Evolutionary conservation across 2,888 invertebrate genomes (phyloP).

Genomic region (Lapara coniferarum): DNA sequence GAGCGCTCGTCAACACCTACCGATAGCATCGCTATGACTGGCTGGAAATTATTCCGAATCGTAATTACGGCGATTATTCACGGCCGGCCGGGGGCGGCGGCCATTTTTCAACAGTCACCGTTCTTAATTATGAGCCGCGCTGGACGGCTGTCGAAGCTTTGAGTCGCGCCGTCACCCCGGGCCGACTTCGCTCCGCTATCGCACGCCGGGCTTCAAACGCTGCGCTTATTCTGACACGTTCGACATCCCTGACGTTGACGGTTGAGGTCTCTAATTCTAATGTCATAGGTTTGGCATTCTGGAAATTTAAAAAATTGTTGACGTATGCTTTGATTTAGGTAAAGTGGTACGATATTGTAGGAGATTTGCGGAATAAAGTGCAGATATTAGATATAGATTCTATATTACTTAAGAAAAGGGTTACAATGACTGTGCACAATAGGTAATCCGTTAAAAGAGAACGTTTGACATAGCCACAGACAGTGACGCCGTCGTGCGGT

Average conservation of each 20-base stretch:
- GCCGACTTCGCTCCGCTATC: slow-evolving; percentile 67
- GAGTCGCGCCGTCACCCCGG: slow-evolving; percentile 81
- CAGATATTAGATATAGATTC: too few relatives aligned
- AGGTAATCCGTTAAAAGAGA: too few relatives aligned
- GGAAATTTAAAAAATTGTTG: too few relatives aligned
- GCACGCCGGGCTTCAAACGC: slow-evolving; percentile 51
- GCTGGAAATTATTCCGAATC: slow-evolving; percentile 84
- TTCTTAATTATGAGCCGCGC: slow-evolving; percentile 83
- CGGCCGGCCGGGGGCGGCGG: slow-evolving; percentile 83
- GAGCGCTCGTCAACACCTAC: slow-evolving; percentile 82
- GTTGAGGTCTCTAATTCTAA: background rate
- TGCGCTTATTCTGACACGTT: slow-evolving; percentile 35
- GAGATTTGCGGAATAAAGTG: too few relatives aligned
- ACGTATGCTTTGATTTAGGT: too few relatives aligned
- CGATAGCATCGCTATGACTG: slow-evolving; percentile 84
- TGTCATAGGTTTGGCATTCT: background rate
- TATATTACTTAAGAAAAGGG: too few relatives aligned
- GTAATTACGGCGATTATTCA: slow-evolving; percentile 84
- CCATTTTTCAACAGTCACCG: slow-evolving; percentile 84
- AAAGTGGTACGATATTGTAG: too few relatives aligned
- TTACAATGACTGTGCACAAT: too few relatives aligned
- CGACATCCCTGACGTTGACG: slow-evolving; percentile 28
- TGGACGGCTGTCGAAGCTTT: slow-evolving; percentile 84
- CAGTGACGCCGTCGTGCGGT: too few relatives aligned
- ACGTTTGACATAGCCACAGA: too few relatives aligned